Base-by-base conservation (phyloP, 2,113 vertebrate genomes). In the Perca flavescens region DNA sequence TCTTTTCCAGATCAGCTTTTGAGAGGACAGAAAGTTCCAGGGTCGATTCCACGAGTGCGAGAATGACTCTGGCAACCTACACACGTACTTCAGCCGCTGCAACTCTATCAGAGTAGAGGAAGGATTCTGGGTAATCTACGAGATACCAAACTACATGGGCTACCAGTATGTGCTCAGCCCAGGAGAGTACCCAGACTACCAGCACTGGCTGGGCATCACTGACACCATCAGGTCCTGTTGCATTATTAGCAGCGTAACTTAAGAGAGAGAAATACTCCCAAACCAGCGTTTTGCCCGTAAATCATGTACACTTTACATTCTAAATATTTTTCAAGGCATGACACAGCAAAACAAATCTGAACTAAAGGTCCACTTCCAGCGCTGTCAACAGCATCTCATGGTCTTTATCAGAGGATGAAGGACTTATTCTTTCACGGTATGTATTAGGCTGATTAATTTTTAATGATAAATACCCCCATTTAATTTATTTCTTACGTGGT, bases 111-210 rank as follows among this genome's bases (percentile, higher is more conserved):
- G 80, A 28, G 94, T 95, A 56, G 88, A 93, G 11, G 87, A 74
- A 14, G 94, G 94, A 60, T 89, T 88, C 81, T 95, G 94, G 94
- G 92, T 94, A 47, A 79, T 94, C 16, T 94, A 93, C 5, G 87
- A 95, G 63, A 91, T 86, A 22, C 89, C 93, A 17, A 93, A 93
- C 73, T 95, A 86, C 72, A 78, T 75, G 47, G 93, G 93, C 2
- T 84, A 87, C 86, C 91, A 93, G 85, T 94, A 94, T 8, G 87
- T 94, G 9, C 80, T 94, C 58, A 88, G 71, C 68, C 86, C 85
- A 3, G 93, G 93, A 12, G 92, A 94, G 65, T 95, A 94, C 74
- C 82, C 90, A 1, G 93, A 94, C 67, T 88, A 91, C 72, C 92
- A 93, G 57, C 83, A 74, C 14, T 94, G 91, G 90, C 88, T 94